phyloP scores from a whole-genome alignment of 2,113 vertebrate species.

The Elanus axillaris region DNA sequence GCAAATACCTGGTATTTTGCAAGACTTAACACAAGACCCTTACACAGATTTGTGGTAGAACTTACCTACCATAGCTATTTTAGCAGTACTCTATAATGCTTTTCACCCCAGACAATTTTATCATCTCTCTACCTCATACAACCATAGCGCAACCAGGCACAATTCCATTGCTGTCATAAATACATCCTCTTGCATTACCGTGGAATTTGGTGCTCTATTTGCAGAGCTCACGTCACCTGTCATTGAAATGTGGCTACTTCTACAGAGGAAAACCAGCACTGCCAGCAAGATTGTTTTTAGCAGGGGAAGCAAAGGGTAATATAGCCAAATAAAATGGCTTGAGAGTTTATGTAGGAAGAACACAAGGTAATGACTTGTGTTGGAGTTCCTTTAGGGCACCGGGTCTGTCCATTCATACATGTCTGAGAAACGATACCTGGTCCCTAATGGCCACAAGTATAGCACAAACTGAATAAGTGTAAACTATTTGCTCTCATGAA shows the following conservation, averaged over 20 bases:
- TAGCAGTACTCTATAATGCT: neutral
- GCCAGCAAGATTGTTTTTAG: slow-evolving; percentile 2
- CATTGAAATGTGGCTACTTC: neutral
- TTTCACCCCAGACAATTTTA: neutral
- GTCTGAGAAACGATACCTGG: neutral
- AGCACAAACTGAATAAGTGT: neutral
- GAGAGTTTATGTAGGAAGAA: neutral
- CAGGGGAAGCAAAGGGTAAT: neutral
- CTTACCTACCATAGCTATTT: neutral
- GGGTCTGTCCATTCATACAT: neutral
- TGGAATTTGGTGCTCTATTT: neutral
- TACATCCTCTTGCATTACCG: rapidly evolving
- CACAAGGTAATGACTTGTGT: neutral
- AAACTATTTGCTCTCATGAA: neutral
- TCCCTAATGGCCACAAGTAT: neutral
- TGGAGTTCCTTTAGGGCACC: neutral
- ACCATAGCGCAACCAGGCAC: neutral
- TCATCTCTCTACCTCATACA: neutral
- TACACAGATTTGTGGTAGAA: neutral
- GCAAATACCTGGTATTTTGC: neutral
- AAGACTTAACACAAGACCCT: neutral
- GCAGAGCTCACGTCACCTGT: neutral
- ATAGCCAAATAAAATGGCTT: neutral
- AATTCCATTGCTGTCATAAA: neutral
- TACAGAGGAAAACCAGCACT: slow-evolving; percentile 9